Conservation (phyloP, 1,140 invertebrate species). For the Atta texana region DNA sequence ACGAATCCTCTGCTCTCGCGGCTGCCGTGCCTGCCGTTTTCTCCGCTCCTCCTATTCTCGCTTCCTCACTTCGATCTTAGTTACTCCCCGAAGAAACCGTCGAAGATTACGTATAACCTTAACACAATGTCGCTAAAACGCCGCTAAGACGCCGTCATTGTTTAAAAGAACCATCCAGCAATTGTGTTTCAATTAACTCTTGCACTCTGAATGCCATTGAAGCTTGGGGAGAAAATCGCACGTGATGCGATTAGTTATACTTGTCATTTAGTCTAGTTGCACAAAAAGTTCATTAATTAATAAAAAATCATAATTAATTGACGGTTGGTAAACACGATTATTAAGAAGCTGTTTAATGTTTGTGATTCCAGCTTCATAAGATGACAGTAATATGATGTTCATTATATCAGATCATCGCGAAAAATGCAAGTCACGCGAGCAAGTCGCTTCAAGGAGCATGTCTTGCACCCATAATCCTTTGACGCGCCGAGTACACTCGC, state of each 20-base stretch:
- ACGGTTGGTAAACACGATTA: constrained; percentile 4
- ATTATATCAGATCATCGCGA: constrained; percentile 11
- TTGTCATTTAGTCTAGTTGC: neutral
- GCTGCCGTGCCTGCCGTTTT: constrained; percentile 62
- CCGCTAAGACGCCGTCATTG: constrained; percentile 70
- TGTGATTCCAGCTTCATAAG: neutral
- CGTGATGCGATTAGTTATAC: neutral
- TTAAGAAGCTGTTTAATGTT: constrained; percentile 5
- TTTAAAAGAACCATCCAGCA: constrained; percentile 69
- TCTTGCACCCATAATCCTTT: constrained; percentile 15
- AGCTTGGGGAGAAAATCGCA: neutral
- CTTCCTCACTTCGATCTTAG: constrained; percentile 62
- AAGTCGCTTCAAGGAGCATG: neutral
- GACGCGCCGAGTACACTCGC: neutral
- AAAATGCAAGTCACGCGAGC: constrained; percentile 35
- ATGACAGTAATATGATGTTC: neutral
- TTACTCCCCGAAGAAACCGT: constrained; percentile 67
- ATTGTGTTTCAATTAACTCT: constrained; percentile 71
- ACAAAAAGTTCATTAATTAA: neutral
- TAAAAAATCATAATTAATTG: neutral
- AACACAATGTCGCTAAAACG: constrained; percentile 70
- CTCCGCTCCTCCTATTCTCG: constrained; percentile 56
- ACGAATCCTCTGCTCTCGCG: constrained; percentile 67
- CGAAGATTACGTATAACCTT: constrained; percentile 71
- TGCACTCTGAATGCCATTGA: constrained; percentile 11